Conservation (phyloP, 2,797 vertebrate genomes). For the Diceros bicornis region DNA sequence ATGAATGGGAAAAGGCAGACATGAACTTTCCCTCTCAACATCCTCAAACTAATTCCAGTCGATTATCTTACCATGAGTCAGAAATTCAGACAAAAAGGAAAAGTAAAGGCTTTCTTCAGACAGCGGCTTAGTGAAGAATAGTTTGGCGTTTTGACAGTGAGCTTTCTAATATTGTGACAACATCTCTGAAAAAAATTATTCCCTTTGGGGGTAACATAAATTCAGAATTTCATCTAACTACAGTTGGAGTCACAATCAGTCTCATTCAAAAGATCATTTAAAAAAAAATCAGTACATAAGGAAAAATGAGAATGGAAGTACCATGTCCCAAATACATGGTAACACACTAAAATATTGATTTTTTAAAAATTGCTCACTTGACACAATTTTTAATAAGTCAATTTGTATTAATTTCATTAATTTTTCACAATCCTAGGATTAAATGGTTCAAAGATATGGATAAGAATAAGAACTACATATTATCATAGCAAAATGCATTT, state of each 20-base stretch:
- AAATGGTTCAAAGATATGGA: slow-evolving; percentile 7
- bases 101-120: slow-evolving; percentile 13
- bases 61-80: neutral
- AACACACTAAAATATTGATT: neutral
- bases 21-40: neutral
- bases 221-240: slow-evolving; percentile 47
- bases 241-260: slow-evolving; percentile 20
- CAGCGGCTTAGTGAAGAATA: slow-evolving; percentile 47
- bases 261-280: slow-evolving; percentile 44
- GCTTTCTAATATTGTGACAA: slow-evolving; percentile 73
- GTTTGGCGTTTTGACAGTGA: slow-evolving; percentile 23
- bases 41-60: neutral
- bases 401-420: slow-evolving; percentile 31
- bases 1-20: neutral
- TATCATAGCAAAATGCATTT: neutral
- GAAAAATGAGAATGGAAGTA: neutral
- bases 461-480: slow-evolving; percentile 36
- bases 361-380: neutral
- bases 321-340: neutral
- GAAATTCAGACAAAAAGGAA: slow-evolving; percentile 39
- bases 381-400: neutral
- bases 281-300: neutral
- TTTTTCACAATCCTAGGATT: neutral
- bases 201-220: neutral
- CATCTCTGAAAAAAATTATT: slow-evolving; percentile 19